Evolutionary conservation across 2,113 vertebrate genomes (phyloP).

Genomic region (Tragulus kanchil): DNA sequence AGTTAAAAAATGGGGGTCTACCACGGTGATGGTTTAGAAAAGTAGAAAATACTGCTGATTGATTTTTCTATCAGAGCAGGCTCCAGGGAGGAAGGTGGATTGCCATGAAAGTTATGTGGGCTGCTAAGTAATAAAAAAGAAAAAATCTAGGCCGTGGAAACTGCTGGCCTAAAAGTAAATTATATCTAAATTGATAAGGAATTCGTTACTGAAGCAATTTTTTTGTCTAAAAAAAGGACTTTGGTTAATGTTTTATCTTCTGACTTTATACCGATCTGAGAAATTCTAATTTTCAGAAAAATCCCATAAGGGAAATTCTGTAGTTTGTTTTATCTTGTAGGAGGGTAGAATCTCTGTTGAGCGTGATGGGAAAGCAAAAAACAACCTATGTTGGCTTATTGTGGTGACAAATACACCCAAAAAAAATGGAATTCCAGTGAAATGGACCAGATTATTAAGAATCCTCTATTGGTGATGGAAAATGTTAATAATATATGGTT

Average conservation of each 20-base stretch:
- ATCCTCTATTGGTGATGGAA: background rate
- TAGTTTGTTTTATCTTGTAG: constrained; percentile 29
- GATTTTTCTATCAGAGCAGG: constrained; percentile 49
- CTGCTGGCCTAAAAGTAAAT: constrained; percentile 30
- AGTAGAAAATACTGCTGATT: constrained; percentile 51
- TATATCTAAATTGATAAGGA: background rate
- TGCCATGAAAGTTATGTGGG: background rate
- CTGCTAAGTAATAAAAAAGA: background rate
- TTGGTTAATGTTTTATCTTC: constrained; percentile 20
- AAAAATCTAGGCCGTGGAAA: constrained; percentile 28
- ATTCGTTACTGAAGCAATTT: constrained; percentile 59
- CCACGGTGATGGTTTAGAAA: constrained; percentile 24
- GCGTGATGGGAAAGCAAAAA: background rate
- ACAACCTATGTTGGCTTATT: background rate
- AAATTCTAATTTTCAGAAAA: constrained; percentile 62
- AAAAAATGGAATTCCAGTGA: constrained; percentile 49
- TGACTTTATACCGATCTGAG: constrained; percentile 17
- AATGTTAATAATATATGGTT: background rate
- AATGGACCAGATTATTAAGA: constrained; percentile 22
- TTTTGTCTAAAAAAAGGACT: constrained; percentile 38
- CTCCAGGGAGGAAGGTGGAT: background rate
- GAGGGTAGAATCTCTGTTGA: background rate
- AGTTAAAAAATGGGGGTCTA: too few relatives aligned
- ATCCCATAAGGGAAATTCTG: constrained; percentile 3
- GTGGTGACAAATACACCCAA: background rate